A percentile compares a stretch with the other conserved stretches of the same genome.
These are phyloP conservation scores for Kradibia gibbosae DNA, from an alignment of 1,140 invertebrate species.

Conservation along the genomic window DNA sequence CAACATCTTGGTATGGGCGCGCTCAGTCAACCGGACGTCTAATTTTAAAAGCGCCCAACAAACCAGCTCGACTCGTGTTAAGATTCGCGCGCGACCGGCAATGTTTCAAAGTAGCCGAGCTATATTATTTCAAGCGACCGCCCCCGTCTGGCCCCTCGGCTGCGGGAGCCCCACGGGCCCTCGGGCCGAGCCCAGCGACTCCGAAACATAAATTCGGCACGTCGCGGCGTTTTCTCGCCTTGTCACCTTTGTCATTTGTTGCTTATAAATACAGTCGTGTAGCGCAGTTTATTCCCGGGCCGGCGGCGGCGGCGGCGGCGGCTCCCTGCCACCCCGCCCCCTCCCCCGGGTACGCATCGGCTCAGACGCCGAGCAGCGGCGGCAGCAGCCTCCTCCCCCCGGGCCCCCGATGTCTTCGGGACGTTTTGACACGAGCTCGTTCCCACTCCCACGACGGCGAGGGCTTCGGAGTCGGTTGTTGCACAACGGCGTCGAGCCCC, in stretches of 20 bases:
- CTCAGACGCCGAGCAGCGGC: neutral
- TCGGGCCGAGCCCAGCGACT: constrained; percentile 38
- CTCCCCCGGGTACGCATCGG: neutral
- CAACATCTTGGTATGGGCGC: neutral
- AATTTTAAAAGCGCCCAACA: constrained; percentile 47
- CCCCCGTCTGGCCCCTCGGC: neutral
- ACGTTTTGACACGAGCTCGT: neutral
- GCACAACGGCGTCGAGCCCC: too few relatives aligned
- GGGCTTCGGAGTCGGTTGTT: too few relatives aligned
- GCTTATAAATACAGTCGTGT: constrained; percentile 66
- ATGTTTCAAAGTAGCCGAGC: constrained; percentile 48
- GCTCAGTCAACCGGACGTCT: constrained; percentile 33
- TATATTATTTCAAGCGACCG: constrained; percentile 49
- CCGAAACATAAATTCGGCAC: constrained; percentile 67
- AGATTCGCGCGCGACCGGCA: constrained; percentile 28
- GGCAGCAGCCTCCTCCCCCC: too few relatives aligned
- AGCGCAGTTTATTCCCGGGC: constrained; percentile 12
- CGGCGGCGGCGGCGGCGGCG: too few relatives aligned
- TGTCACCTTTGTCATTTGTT: constrained; percentile 71
- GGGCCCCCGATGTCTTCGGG: neutral
- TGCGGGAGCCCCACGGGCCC: neutral
- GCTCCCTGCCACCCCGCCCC: too few relatives aligned
- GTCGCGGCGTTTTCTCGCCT: constrained; percentile 67
- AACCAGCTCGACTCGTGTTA: constrained; percentile 45
- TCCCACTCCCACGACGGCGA: neutral